phyloP scores from a whole-genome alignment of 2,888 invertebrate genomes.

The Caenorhabditis drosophilae region DNA sequence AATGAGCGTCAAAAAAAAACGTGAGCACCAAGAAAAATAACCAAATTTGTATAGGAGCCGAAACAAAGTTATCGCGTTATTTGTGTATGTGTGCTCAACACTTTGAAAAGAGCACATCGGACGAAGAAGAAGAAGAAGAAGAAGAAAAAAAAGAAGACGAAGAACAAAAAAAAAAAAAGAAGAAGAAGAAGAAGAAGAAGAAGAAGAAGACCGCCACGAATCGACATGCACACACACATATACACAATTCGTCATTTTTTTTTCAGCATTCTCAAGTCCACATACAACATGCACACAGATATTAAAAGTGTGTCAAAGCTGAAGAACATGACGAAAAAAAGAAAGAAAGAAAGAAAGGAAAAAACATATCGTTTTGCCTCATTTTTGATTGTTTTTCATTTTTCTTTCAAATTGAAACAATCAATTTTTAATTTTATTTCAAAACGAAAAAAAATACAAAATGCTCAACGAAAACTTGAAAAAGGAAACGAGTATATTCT shows the following conservation, averaged over 20 bases:
- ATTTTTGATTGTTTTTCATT: neutral
- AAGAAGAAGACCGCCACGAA: neutral
- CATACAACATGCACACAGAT: slow-evolving; percentile 1
- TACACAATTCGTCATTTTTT: no score
- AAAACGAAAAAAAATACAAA: neutral
- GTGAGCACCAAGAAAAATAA: no score
- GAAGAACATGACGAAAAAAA: neutral
- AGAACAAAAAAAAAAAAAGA: slow-evolving; percentile 6
- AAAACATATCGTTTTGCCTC: slow-evolving; percentile 1
- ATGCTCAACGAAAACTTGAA: neutral
- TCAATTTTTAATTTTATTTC: no score
- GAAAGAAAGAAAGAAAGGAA: neutral
- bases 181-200: neutral
- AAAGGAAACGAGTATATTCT: neutral
- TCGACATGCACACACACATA: slow-evolving; percentile 1
- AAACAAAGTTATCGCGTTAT: slow-evolving; percentile 45
- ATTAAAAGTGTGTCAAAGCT: neutral
- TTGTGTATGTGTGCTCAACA: slow-evolving; percentile 27
- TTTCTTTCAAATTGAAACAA: no score
- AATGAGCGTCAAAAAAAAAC: no score
- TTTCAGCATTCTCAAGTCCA: no score
- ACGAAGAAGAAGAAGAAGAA: slow-evolving; percentile 9
- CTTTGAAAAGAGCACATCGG: slow-evolving; percentile 5
- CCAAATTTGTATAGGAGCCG: slow-evolving; percentile 40
- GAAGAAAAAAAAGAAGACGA: neutral